Conservation (phyloP, 1,140 invertebrate species). For the Micrasema minimum region DNA sequence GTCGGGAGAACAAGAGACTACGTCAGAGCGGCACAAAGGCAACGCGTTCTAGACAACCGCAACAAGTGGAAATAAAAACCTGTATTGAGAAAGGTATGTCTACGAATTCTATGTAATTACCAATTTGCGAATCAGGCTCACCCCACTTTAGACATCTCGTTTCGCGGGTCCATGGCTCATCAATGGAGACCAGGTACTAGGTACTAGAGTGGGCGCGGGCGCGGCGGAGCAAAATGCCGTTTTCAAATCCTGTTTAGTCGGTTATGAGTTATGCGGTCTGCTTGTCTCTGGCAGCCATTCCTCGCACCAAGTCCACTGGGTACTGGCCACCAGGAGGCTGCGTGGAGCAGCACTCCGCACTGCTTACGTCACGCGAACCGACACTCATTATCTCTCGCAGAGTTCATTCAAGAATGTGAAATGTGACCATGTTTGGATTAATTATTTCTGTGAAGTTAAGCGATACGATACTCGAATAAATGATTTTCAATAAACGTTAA, state of each 20-base stretch:
- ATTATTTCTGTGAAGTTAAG: no score
- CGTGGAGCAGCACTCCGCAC: background rate
- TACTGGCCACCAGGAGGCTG: background rate
- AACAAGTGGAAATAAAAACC: conserved; percentile 41
- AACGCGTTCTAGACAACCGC: conserved; percentile 25
- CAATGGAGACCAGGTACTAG: conserved; percentile 2
- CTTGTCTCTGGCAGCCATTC: conserved; percentile 34
- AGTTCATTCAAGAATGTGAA: conserved; percentile 7
- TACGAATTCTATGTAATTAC: conserved; percentile 44
- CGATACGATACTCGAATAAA: no score
- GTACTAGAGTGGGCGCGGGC: conserved; percentile 9
- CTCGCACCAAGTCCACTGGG: background rate
- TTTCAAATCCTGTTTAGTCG: conserved; percentile 46
- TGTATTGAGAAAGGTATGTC: conserved; percentile 39
- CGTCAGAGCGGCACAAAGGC: conserved; percentile 32
- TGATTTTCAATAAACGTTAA: no score
- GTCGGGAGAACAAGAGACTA: conserved; percentile 8
- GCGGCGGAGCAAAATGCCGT: conserved; percentile 33
- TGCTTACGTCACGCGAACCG: background rate
- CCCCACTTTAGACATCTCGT: conserved; percentile 35
- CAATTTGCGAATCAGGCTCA: conserved; percentile 44
- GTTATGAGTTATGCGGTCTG: conserved; percentile 45
- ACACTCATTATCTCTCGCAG: background rate
- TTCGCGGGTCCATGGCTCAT: background rate
- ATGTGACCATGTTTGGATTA: background rate